A percentile compares a stretch with the other conserved stretches of the same genome.
These are phyloP conservation scores for Hycleus cichorii DNA, from an alignment of 1,140 invertebrate species.

Conservation along the genomic window DNA sequence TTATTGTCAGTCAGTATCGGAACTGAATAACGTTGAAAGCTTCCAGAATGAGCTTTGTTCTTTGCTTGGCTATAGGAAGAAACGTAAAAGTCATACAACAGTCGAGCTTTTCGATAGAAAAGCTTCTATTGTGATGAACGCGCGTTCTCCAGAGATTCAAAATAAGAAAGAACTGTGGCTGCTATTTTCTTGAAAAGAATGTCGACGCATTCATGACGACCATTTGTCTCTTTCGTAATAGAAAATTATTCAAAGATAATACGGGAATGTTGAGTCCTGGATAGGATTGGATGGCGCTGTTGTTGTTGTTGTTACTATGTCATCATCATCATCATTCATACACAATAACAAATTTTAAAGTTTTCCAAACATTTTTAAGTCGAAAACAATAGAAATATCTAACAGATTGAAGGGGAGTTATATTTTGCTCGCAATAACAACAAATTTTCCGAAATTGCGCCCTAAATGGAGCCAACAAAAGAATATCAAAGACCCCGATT, in stretches of 20 bases:
- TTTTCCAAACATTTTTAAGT: no score
- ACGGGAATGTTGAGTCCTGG: neutral
- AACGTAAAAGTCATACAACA: constrained; percentile 40
- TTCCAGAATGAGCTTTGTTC: constrained; percentile 39
- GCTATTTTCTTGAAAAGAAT: constrained; percentile 32
- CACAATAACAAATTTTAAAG: no score
- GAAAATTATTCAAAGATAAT: constrained; percentile 13
- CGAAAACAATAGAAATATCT: no score
- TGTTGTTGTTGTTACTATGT: no score
- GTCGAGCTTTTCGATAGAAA: constrained; percentile 34
- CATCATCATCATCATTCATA: no score
- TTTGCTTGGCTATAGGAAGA: constrained; percentile 33
- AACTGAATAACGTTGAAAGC: constrained; percentile 37
- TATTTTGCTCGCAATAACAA: no score
- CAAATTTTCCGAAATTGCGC: no score
- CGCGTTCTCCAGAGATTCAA: constrained; percentile 35
- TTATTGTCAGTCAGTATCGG: constrained; percentile 38
- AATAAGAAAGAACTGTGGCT: constrained; percentile 35
- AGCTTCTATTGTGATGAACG: constrained; percentile 31
- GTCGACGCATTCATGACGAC: constrained; percentile 24
- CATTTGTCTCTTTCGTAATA: constrained; percentile 18
- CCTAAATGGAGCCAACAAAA: no score
- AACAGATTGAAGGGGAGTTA: no score
- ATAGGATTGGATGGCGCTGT: no score
- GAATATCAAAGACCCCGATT: neutral